Evolutionary conservation across 1,140 invertebrate species (phyloP).

Genomic region (Drosophila rufa): DNA sequence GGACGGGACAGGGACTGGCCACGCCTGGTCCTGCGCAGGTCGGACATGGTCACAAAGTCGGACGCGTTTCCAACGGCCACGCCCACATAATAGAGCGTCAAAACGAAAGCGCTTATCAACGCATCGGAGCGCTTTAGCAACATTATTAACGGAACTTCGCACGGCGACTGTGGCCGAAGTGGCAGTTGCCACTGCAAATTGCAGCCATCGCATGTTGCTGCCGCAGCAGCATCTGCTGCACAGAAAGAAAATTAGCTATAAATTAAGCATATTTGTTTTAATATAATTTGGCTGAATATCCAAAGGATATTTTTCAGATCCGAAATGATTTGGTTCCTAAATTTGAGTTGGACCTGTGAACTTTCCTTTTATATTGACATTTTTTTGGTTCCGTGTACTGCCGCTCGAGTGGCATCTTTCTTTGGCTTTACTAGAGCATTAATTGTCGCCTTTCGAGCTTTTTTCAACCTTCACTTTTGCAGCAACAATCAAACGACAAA

Average conservation of each 20-base stretch:
- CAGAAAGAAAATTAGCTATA: neutral
- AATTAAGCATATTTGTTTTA: too few species aligned
- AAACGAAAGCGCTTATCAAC: conserved; percentile 74
- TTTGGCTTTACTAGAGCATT: conserved; percentile 84
- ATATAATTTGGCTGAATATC: too few species aligned
- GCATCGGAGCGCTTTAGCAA: conserved; percentile 70
- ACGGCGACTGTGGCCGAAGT: conserved; percentile 56
- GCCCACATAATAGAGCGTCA: conserved; percentile 75
- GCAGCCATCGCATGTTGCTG: conserved; percentile 24
- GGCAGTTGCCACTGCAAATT: conserved; percentile 45
- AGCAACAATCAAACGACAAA: conserved; percentile 57
- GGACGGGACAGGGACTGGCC: conserved; percentile 24
- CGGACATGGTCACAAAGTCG: conserved; percentile 70
- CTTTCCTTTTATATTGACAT: too few species aligned
- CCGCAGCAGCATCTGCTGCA: neutral
- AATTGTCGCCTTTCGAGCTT: conserved; percentile 66
- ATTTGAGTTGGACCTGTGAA: too few species aligned
- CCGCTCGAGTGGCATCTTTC: conserved; percentile 53
- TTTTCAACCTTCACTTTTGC: conserved; percentile 84
- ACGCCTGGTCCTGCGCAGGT: conserved; percentile 49
- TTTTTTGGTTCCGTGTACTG: conserved; percentile 4
- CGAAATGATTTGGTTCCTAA: too few species aligned
- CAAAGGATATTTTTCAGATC: too few species aligned
- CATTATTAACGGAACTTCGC: conserved; percentile 82
- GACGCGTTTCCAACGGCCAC: conserved; percentile 52